Evolutionary conservation across 2,113 vertebrate species (phyloP).

Genomic region (Columba livia): DNA sequence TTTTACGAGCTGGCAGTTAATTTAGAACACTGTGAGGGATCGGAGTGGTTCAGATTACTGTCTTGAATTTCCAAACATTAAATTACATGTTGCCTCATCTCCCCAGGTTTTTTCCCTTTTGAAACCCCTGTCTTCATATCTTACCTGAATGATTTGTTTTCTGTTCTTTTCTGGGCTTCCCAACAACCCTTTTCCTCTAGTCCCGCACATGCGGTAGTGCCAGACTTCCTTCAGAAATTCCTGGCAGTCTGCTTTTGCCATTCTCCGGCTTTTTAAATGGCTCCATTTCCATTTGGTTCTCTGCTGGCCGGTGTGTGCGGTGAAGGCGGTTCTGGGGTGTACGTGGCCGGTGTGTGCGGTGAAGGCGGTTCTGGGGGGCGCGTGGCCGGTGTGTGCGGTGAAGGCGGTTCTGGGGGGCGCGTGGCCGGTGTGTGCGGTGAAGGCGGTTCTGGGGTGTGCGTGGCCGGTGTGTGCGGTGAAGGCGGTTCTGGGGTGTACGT

Average conservation of each 20-base stretch:
- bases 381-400: background rate
- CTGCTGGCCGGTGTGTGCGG: no score
- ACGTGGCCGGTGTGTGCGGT: accelerated
- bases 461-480: no score
- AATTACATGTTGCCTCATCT: background rate
- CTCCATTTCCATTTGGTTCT: background rate
- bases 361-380: background rate
- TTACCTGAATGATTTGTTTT: background rate
- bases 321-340: background rate
- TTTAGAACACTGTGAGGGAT: slow-evolving; percentile 20
- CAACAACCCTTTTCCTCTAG: background rate
- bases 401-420: no score
- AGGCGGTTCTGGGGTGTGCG: no score
- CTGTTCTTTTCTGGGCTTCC: background rate
- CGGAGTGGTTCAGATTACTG: slow-evolving; percentile 30
- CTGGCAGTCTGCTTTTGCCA: background rate
- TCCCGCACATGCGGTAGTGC: accelerated
- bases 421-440: no score
- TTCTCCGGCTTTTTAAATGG: background rate
- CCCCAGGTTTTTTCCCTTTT: background rate
- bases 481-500: no score
- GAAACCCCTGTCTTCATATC: background rate
- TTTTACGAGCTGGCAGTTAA: slow-evolving; percentile 20
- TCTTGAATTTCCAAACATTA: slow-evolving; percentile 6
- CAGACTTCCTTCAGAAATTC: background rate